Base-by-base conservation (phyloP, 2,113 vertebrate genomes). In the Oreochromis tanganicae region DNA sequence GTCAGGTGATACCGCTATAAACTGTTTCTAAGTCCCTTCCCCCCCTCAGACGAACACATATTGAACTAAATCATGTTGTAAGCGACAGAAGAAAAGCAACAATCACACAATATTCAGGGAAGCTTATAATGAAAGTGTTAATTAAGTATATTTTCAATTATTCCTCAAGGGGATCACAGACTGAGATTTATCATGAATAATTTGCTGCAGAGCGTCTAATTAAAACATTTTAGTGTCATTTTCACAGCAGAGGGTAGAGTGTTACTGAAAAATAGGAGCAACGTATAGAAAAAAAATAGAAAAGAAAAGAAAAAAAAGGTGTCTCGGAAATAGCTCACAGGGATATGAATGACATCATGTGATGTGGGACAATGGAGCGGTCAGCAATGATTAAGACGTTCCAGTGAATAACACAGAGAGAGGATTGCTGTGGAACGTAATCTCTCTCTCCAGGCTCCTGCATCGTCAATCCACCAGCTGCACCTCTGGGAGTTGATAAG, bases 111-210 rank as follows among this genome's bases (percentile, higher is more conserved):
- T 83, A 84, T 88, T 92, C 80, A 84, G n/a, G 43, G 43, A 82
- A 48, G 75, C 80, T 84, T 91, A 91, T 85, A 90, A 91, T 93
- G 91, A 87, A 92, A 73, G 82, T 80, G 81, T 91, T 92, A 93
- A 93, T 91, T 91, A 89, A 89, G 52, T 82, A 84, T 88, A 87
- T 94, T 93, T 93, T 92, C 85, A 89, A 86, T 93, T 88, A 88
- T 80, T 92, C 78, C 90, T 84, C 79, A 36, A 86, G 54, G 84
- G 84, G 85, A 84, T 89, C 83, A 80, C 78, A 91, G 81, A 87
- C 81, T 34, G 34, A 85, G 85, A 92, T 86, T 14, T 80, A 85
- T 89, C 73, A 63, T 88, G 55, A 91, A 86, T 90, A 88, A 92
- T 91, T 91, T 81, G 86, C 83, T 57, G 48, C 50, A 34, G 13